Conservation (phyloP, 2,113 vertebrate genomes). For the Solenodon paradoxus region DNA sequence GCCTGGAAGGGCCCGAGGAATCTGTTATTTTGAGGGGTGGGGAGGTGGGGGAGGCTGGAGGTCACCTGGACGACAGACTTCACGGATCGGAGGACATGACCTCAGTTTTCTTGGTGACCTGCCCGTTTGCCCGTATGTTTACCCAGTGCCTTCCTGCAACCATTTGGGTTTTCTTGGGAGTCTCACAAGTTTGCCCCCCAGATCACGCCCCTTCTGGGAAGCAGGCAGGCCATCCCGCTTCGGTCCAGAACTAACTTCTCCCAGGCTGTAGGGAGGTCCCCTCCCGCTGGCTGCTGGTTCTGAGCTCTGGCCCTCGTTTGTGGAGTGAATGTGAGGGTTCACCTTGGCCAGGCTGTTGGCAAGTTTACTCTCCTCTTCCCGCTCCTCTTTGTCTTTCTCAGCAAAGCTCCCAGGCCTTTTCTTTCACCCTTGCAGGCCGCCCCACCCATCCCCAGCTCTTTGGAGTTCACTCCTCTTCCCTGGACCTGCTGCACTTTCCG, state of each 20-base stretch:
- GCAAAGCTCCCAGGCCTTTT: conserved; percentile 60
- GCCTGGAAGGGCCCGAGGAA: not conserved
- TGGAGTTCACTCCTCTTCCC: conserved; percentile 49
- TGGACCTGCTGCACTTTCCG: conserved; percentile 9
- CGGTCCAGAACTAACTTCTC: conserved; percentile 21
- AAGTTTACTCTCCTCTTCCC: conserved; percentile 51
- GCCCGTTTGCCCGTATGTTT: not conserved
- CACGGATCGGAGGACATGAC: not conserved
- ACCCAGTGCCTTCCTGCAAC: not conserved
- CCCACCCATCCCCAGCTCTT: conserved; percentile 66
- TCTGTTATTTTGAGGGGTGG: too few relatives aligned
- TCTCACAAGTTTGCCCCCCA: not conserved
- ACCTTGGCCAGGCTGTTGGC: conserved; percentile 63
- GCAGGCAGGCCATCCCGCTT: not conserved
- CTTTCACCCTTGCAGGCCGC: conserved; percentile 52
- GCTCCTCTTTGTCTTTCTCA: conserved; percentile 67
- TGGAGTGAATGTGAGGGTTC: conserved; percentile 66
- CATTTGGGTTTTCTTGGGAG: conserved; percentile 16
- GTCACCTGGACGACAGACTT: not conserved
- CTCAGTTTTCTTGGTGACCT: not conserved
- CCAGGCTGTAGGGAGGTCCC: not conserved
- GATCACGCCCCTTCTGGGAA: conserved; percentile 33
- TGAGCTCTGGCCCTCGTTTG: not conserved
- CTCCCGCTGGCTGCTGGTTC: not conserved
- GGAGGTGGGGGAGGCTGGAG: not conserved